Evolutionary conservation across 2,113 vertebrate genomes (phyloP).

Genomic region (Casuarius casuarius): DNA sequence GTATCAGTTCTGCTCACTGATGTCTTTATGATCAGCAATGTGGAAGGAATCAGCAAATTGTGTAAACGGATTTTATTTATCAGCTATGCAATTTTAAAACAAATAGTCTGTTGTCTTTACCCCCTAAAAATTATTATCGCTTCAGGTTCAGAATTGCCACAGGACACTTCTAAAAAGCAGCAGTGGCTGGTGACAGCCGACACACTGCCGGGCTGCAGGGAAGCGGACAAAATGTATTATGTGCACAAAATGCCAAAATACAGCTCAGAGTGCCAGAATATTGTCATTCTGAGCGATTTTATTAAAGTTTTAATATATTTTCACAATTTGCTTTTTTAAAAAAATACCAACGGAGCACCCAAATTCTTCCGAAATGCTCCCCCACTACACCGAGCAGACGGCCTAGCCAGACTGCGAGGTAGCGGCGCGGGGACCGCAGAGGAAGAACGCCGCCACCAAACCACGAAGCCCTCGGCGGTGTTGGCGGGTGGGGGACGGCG

Average conservation of each 20-base stretch:
- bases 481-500: fast-evolving
- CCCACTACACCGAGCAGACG: fast-evolving
- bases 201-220: background rate
- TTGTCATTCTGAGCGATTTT: background rate
- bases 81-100: too few species aligned
- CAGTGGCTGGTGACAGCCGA: background rate
- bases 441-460: too few species aligned
- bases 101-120: background rate
- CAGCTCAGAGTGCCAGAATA: fast-evolving
- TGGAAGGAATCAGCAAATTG: background rate
- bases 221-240: fast-evolving
- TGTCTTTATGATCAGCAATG: background rate
- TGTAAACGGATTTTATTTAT: background rate
- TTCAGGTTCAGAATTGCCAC: background rate
- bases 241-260: background rate
- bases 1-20: too few species aligned
- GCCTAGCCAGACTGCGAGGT: too few species aligned
- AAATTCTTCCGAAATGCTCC: background rate
- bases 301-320: background rate
- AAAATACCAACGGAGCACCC: background rate
- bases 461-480: background rate
- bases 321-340: background rate
- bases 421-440: too few species aligned
- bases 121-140: too few species aligned
- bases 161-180: background rate